Conservation (phyloP, 2,888 invertebrate species). For the Eucera pruinosa region DNA sequence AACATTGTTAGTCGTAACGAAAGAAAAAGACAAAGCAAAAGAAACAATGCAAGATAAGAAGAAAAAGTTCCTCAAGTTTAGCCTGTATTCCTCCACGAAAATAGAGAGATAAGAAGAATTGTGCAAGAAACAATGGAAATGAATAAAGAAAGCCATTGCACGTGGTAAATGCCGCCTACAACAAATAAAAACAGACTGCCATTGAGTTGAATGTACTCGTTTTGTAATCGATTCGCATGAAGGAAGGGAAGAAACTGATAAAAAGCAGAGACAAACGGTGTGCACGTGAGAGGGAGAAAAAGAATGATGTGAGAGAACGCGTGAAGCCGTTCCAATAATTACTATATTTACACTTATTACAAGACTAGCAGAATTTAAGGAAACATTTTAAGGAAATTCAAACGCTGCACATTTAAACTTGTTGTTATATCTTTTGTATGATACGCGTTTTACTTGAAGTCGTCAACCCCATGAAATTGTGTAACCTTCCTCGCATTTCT, state of each 20-base stretch:
- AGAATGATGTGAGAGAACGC: constrained; percentile 13
- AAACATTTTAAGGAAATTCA: no score
- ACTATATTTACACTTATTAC: constrained; percentile 12
- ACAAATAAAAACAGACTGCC: constrained; percentile 76
- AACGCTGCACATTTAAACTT: no score
- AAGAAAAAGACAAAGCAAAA: constrained; percentile 1
- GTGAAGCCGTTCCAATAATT: constrained; percentile 16
- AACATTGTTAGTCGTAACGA: constrained; percentile 27
- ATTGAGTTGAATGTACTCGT: constrained; percentile 69
- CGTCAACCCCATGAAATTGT: neutral
- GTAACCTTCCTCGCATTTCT: constrained; percentile 1
- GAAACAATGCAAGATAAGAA: constrained; percentile 41
- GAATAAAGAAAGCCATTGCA: constrained; percentile 18
- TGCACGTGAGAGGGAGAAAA: constrained; percentile 8
- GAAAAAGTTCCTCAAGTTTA: constrained; percentile 72
- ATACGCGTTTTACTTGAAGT: neutral
- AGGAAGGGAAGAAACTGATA: constrained; percentile 37
- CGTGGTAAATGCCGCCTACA: constrained; percentile 60
- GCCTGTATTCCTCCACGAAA: constrained; percentile 31
- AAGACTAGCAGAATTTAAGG: neutral
- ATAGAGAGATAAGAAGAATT: neutral
- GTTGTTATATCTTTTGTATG: neutral
- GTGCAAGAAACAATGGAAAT: no score
- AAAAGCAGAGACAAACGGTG: neutral
- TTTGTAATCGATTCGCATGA: constrained; percentile 69